These are phyloP conservation scores for Morpho helenor DNA, from an alignment of 2,888 invertebrate species.

Conservation along the genomic window DNA sequence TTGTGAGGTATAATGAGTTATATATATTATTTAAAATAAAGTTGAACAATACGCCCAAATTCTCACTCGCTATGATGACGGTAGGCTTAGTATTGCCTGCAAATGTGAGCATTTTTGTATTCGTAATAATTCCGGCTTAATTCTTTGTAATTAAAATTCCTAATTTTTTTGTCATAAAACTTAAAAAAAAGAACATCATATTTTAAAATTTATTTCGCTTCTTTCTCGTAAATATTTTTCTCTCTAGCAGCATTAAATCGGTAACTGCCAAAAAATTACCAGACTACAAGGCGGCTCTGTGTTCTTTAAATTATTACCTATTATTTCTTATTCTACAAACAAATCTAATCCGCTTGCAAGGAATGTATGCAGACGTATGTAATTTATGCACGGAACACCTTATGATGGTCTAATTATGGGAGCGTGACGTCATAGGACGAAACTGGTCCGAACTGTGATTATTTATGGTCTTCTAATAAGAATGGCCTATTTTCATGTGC, in stretches of 20 bases:
- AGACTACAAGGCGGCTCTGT: not conserved
- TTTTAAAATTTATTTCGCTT: constrained; percentile 1
- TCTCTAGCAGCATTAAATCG: not conserved
- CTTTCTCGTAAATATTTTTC: not conserved
- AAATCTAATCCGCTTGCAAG: not conserved
- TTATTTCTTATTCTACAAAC: not conserved
- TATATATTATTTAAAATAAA: no score
- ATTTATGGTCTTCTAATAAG: not conserved
- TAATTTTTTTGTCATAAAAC: no score
- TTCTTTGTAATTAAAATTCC: no score
- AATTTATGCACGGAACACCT: not conserved
- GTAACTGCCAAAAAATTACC: not conserved
- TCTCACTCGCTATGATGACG: no score
- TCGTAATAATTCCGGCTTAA: no score
- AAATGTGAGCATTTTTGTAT: no score
- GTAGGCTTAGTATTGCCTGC: no score
- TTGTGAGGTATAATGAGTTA: no score
- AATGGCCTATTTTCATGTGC: no score
- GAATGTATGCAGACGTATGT: not conserved
- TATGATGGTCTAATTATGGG: constrained; percentile 34
- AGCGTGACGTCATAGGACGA: constrained; percentile 38
- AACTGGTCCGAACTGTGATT: constrained; percentile 33
- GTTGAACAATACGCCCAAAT: no score
- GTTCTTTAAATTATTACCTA: not conserved
- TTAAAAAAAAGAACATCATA: no score